These are phyloP conservation scores for Osmerus eperlanus DNA, from an alignment of 2,113 vertebrate species.

Conservation along the genomic window DNA sequence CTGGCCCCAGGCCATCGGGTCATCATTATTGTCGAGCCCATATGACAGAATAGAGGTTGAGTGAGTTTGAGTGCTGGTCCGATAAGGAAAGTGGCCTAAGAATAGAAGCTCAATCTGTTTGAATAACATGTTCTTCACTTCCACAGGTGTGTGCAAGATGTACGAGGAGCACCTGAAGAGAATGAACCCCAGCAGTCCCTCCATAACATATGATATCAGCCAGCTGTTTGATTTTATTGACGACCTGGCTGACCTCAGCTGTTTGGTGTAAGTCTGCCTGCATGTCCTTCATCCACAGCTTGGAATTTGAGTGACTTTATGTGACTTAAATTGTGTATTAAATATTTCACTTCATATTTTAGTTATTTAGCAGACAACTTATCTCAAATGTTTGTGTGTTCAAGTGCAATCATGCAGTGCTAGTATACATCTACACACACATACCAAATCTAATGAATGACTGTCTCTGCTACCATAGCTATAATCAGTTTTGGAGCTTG, in stretches of 20 bases:
- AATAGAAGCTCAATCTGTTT: not conserved
- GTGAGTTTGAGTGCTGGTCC: no score
- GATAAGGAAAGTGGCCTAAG: not conserved
- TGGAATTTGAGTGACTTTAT: not conserved
- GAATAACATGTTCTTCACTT: not conserved
- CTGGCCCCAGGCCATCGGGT: no score
- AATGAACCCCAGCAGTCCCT: conserved; percentile 99
- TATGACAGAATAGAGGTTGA: no score
- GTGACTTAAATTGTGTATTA: not conserved
- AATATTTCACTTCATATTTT: not conserved
- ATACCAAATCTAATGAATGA: no score
- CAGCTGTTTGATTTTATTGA: conserved; percentile 99
- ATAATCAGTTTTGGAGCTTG: no score
- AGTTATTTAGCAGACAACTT: not conserved
- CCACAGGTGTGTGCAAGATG: conserved; percentile 94
- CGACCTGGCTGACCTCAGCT: conserved; percentile 97
- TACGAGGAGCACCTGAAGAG: conserved; percentile 98
- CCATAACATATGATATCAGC: conserved; percentile 98
- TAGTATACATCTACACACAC: no score
- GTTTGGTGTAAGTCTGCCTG: conserved; percentile 90
- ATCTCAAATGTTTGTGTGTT: not conserved
- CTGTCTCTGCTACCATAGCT: no score
- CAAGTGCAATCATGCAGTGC: no score
- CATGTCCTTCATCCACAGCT: no score
- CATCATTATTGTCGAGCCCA: no score